phyloP scores from a whole-genome alignment of 2,797 vertebrate species.

The Karalla daura region DNA sequence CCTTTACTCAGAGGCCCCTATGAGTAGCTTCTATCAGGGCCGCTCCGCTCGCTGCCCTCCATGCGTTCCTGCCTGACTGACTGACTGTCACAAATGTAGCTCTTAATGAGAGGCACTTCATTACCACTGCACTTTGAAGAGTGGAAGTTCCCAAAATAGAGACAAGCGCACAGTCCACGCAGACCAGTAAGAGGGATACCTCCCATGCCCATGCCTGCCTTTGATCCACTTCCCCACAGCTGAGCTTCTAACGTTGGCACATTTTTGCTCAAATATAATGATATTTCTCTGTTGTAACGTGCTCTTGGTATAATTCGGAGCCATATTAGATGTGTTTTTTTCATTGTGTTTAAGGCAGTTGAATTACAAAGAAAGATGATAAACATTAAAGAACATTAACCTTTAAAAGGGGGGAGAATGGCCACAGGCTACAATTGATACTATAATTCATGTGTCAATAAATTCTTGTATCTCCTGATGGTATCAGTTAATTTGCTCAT shows the following conservation, averaged over 20 bases:
- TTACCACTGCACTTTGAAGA: constrained; percentile 73
- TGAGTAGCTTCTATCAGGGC: constrained; percentile 72
- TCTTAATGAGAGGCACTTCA: constrained; percentile 80
- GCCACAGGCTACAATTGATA: constrained; percentile 12
- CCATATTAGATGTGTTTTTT: neutral
- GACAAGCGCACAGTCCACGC: constrained; percentile 43
- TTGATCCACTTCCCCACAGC: constrained; percentile 47
- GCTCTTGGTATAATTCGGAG: constrained; percentile 10
- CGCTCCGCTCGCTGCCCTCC: constrained; percentile 61
- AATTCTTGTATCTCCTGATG: constrained; percentile 5
- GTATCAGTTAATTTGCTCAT: neutral
- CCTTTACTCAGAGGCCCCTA: constrained; percentile 71
- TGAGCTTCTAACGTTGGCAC: constrained; percentile 18
- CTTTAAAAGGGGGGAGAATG: neutral
- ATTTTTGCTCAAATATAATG: constrained; percentile 25
- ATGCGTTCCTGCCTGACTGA: constrained; percentile 68
- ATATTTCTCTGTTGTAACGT: constrained; percentile 22
- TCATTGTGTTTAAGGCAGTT: constrained; percentile 17
- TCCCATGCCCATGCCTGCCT: constrained; percentile 26
- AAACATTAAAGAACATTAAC: constrained; percentile 1
- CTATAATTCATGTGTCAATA: constrained; percentile 4
- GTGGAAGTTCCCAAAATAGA: constrained; percentile 62
- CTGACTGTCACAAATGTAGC: constrained; percentile 74
- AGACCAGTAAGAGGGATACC: constrained; percentile 47
- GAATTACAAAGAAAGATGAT: neutral